phyloP scores from a whole-genome alignment of 2,888 invertebrate genomes.

The Polyommatus icarus region DNA sequence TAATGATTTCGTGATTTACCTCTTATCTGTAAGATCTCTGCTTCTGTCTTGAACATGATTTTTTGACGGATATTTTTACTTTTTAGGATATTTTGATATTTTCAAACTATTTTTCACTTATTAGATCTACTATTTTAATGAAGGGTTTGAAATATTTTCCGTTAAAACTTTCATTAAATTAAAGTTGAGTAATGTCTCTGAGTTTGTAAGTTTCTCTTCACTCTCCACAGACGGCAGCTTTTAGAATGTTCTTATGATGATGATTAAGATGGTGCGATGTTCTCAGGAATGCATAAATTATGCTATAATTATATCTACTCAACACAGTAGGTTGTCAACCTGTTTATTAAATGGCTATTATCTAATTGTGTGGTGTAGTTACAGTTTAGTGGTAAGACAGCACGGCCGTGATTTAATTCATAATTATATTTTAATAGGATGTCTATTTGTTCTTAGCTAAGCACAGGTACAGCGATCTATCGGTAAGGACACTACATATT shows the following conservation, averaged over 20 bases:
- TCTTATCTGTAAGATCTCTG: not conserved
- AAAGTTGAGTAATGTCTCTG: no score
- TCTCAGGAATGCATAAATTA: no score
- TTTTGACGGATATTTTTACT: not conserved
- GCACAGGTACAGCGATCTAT: not conserved
- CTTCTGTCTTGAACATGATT: not conserved
- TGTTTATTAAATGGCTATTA: not conserved
- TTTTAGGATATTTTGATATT: no score
- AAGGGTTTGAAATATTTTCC: not conserved
- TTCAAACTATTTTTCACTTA: no score
- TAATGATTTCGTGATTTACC: not conserved
- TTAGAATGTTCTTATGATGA: no score
- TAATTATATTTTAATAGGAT: conserved; percentile 8
- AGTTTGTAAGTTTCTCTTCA: no score
- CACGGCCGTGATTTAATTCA: conserved; percentile 1
- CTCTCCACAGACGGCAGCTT: no score
- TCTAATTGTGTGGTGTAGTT: conserved; percentile 7
- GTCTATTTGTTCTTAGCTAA: conserved; percentile 4
- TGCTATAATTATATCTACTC: not conserved
- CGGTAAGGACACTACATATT: not conserved
- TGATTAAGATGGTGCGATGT: no score
- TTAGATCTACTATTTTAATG: no score
- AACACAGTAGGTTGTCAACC: not conserved
- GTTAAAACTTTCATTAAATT: not conserved
- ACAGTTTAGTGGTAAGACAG: not conserved